Evolutionary conservation across 2,888 invertebrate genomes (phyloP), one percentile per base, ranked within the genome.

Genomic region (Minunthozetes semirufus): DNA sequence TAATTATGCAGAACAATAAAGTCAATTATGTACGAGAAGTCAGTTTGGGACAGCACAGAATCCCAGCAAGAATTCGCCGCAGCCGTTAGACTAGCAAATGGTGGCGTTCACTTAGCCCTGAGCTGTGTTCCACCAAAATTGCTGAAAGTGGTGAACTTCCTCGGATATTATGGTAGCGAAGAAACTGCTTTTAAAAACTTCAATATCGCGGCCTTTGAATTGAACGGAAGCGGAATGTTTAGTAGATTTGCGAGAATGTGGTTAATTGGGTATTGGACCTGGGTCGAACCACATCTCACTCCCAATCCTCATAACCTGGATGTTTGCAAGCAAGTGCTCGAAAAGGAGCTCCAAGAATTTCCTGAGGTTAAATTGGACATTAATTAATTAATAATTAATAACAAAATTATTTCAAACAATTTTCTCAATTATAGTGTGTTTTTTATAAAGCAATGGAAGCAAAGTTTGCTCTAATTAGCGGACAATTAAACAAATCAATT

Each of bases 101-200:
- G 73, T n/a, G n/a, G n/a, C n/a, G n/a, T n/a, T 9, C 29, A 73
- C 38, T 63, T 73, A 15, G 38, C 38, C 13, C 33, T 73, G 2
- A 59, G 59, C 33, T 25, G 17, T 11, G 15, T 63, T 22, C 73
- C 73, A 0, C 48, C 73, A 11, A 73, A 63, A 48, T 1, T 73
- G 17, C 11, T 73, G 13, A 5, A 17, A 27, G 13, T 73, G 1
- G 17, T 48, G n/a, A 59, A 56, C 27, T 73, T 73, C 19, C 29
- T 73, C 1, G 73, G 73, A 17, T 63, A 38, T 19, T 0, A 15
- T 13, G 73, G 73, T 0, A n/a, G n/a, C n/a, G n/a, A n/a, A n/a
- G n/a, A n/a, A n/a, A n/a, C n/a, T n/a, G n/a, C n/a, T n/a, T n/a
- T n/a, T n/a, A n/a, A n/a, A n/a, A n/a, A n/a, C n/a, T n/a, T 73